phyloP scores from a whole-genome alignment of 2,113 vertebrate genomes.

The Cololabis saira region DNA sequence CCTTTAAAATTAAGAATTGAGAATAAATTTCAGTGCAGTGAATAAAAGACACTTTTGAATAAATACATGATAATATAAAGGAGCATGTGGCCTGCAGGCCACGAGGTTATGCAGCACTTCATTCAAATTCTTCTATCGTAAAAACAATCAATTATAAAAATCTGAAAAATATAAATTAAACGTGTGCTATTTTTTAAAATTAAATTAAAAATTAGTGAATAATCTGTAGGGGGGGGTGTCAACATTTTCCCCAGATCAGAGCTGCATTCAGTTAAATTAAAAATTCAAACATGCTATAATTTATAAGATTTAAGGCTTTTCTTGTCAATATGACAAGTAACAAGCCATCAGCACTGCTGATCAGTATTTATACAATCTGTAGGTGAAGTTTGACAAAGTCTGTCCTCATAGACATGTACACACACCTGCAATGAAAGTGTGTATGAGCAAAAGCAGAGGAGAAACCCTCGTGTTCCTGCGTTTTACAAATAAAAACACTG shows the following conservation, averaged over 20 bases:
- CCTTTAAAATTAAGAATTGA: background rate
- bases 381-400: conserved; percentile 4
- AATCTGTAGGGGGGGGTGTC: background rate
- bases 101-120: too few species aligned
- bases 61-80: too few species aligned
- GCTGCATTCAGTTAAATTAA: background rate
- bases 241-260: background rate
- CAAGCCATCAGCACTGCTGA: too few species aligned
- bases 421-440: conserved; percentile 29
- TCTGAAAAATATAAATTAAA: too few species aligned
- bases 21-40: too few species aligned
- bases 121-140: too few species aligned
- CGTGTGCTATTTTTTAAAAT: too few species aligned
- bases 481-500: conserved; percentile 18
- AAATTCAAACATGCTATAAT: conserved; percentile 21
- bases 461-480: background rate
- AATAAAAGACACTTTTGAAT: too few species aligned
- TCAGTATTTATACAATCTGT: background rate
- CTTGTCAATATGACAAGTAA: too few species aligned
- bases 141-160: too few species aligned
- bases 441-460: too few species aligned
- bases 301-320: background rate
- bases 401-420: conserved; percentile 18
- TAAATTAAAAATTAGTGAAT: conserved; percentile 10
- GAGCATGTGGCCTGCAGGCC: too few species aligned